phyloP scores from a whole-genome alignment of 2,797 vertebrate genomes.

The Crotalus adamanteus region DNA sequence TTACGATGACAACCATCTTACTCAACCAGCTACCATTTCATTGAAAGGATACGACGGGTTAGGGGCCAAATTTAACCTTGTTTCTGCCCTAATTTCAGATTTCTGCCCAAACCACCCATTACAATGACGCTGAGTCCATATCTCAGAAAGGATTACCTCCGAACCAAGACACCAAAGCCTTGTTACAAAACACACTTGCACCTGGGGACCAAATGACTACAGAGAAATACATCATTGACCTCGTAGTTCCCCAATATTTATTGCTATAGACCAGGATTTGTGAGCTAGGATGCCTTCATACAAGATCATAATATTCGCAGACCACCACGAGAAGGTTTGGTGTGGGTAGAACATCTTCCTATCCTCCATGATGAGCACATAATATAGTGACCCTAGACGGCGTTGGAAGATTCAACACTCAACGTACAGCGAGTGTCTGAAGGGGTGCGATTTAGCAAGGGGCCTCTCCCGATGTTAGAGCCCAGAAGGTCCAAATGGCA shows the following conservation, averaged over 20 bases:
- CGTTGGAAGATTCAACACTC: background rate
- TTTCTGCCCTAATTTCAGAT: background rate
- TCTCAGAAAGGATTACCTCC: background rate
- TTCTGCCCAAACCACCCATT: background rate
- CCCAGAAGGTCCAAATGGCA: background rate
- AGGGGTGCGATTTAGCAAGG: background rate
- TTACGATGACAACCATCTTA: background rate
- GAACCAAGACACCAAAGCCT: background rate
- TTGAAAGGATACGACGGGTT: no score
- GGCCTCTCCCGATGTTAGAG: background rate
- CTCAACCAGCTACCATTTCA: no score
- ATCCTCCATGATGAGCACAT: background rate
- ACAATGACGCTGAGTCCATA: background rate
- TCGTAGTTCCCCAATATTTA: accelerated
- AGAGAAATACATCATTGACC: background rate
- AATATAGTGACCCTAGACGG: background rate
- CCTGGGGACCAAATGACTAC: background rate
- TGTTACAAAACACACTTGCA: background rate
- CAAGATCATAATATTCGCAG: background rate
- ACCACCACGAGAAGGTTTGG: background rate
- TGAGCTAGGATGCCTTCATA: background rate
- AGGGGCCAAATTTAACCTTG: no score
- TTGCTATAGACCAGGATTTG: background rate
- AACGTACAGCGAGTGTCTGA: background rate
- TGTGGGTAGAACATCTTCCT: background rate